phyloP scores from a whole-genome alignment of 2,113 vertebrate genomes.

The Hemiscyllium ocellatum region DNA sequence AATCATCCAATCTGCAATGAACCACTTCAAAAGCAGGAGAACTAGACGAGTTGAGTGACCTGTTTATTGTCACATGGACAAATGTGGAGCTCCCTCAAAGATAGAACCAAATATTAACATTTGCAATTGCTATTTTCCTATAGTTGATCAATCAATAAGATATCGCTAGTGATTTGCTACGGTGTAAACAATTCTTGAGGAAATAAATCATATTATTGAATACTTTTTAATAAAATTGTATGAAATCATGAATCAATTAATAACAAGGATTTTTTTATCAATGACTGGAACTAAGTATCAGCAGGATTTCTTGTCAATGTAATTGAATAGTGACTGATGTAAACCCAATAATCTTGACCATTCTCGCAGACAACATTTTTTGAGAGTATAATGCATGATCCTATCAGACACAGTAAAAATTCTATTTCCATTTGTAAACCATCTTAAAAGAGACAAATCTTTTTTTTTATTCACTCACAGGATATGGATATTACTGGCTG shows the following conservation, averaged over 20 bases:
- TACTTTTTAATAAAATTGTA: neutral
- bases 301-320: neutral
- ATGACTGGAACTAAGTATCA: neutral
- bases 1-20: constrained; percentile 7
- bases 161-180: neutral
- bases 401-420: neutral
- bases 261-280: neutral
- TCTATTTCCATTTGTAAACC: neutral
- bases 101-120: neutral
- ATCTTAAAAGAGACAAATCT: no score
- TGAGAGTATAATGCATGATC: neutral
- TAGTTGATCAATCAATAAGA: neutral
- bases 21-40: neutral
- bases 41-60: neutral
- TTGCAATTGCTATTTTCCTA: neutral
- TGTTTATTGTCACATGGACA: neutral
- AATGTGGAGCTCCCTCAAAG: neutral
- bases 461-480: no score
- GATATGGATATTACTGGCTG: no score
- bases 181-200: neutral
- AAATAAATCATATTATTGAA: neutral
- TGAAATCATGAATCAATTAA: neutral
- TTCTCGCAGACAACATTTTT: neutral
- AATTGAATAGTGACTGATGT: neutral
- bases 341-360: neutral